These are phyloP conservation scores for Rhegmatorhina hoffmannsi DNA, from an alignment of 2,113 vertebrate genomes.

Conservation along the genomic window DNA sequence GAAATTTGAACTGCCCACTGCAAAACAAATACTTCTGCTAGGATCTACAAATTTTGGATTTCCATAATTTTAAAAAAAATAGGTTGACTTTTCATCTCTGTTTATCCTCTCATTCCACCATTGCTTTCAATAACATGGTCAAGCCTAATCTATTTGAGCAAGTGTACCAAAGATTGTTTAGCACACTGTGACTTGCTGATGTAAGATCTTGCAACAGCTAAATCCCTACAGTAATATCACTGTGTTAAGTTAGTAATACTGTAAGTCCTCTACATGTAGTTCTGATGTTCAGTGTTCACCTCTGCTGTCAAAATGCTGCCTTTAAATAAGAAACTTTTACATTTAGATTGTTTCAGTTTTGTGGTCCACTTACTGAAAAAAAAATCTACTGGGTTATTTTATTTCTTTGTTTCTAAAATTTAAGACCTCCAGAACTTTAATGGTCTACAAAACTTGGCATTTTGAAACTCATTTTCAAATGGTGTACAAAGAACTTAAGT, in stretches of 20 bases:
- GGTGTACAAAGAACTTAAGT: background rate
- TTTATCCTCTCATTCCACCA: background rate
- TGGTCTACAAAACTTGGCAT: background rate
- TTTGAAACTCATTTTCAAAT: background rate
- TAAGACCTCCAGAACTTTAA: background rate
- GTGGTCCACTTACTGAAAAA: background rate
- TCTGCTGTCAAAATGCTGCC: background rate
- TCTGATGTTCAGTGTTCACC: background rate
- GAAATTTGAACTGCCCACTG: background rate
- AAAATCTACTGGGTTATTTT: background rate
- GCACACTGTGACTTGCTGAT: background rate
- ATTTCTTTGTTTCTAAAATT: background rate
- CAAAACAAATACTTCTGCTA: background rate
- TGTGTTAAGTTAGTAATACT: background rate
- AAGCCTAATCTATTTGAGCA: background rate
- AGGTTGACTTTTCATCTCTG: background rate
- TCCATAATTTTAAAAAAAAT: background rate
- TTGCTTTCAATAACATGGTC: background rate
- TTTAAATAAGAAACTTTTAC: background rate
- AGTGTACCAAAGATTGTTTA: background rate
- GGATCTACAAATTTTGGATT: background rate
- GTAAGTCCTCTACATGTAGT: background rate
- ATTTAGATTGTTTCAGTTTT: background rate
- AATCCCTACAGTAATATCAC: background rate
- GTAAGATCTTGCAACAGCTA: background rate